Base-by-base conservation (phyloP, 2,113 vertebrate genomes). In the Donacobius atricapilla region DNA sequence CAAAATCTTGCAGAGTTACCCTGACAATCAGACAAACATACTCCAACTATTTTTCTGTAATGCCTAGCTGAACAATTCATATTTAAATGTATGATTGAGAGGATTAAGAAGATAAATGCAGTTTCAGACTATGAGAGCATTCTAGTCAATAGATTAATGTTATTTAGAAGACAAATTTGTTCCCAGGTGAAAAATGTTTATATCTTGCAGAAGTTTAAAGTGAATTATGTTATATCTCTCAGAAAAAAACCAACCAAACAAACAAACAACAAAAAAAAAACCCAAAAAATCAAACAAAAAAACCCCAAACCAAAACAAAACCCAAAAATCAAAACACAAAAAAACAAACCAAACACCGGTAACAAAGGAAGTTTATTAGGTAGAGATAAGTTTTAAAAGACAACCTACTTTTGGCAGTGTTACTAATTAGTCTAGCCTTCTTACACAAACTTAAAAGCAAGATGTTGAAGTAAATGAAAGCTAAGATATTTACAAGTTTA, bases 61-160 rank as follows among this genome's bases (percentile, higher is more conserved):
- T 20, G 18, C n/a, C 23, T 78, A 72, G 69, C 27, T 85, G 15
- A 54, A 81, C 12, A 90, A 85, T 31, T 89, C 21, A 47, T 63
- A 84, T 87, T 95, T 78, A 96, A 90, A 92, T 28, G 11, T 37
- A 85, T 42, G n/a, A 66, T 56, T 93, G 90, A 83, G 47, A 92
- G 21, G 17, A 82, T 80, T 94, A 95, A 89, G 68, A 93, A 53
- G 71, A 92, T 40, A 82, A 83, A 86, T 24, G 19, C 2, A 35
- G 27, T 83, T 96, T 88, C 83, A 50, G 28, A 45, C 37, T 40
- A 33, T 16, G 13, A 90, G 22, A 91, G 8, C 14, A 89, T 70
- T 25, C 68, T 75, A 72, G 58, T 90, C 53, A 96, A 81, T 45
- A 90, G 14, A 76, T 69, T 83, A 63, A 91, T 80, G 92, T 80